A percentile compares a stretch with the other conserved stretches of the same genome.
Evolutionary conservation across 2,888 invertebrate species (phyloP).

Genomic region (Drosophila paramelanica): DNA sequence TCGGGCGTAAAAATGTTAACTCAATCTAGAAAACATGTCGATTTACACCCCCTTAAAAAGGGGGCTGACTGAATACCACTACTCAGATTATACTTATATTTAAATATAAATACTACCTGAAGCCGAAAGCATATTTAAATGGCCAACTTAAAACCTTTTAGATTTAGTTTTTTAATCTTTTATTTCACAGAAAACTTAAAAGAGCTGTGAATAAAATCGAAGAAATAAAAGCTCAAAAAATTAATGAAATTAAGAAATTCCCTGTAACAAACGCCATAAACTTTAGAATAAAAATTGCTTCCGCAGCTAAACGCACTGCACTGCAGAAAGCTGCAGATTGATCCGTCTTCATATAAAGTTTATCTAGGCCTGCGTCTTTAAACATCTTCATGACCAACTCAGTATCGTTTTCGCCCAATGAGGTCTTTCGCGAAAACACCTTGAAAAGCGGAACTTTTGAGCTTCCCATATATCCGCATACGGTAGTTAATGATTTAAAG

Average conservation of each 20-base stretch:
- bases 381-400: neutral
- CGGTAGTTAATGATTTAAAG: neutral
- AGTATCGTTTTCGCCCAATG: neutral
- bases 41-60: neutral
- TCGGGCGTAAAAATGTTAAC: neutral
- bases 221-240: too few species aligned
- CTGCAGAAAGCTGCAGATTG: conserved; percentile 7
- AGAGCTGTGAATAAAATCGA: too few species aligned
- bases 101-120: too few species aligned
- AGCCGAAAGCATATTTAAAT: too few species aligned
- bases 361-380: accelerated
- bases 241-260: too few species aligned
- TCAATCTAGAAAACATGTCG: neutral
- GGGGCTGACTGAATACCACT: too few species aligned
- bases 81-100: too few species aligned
- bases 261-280: too few species aligned
- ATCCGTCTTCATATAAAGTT: conserved; percentile 11
- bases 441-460: conserved; percentile 12
- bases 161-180: too few species aligned
- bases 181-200: too few species aligned
- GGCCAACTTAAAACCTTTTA: too few species aligned
- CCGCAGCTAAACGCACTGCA: neutral
- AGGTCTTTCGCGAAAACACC: conserved; percentile 19
- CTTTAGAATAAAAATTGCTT: neutral
- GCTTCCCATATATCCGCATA: conserved; percentile 16